These are phyloP conservation scores for Mesorhabditis belari DNA, from an alignment of 2,888 invertebrate species.

Conservation along the genomic window DNA sequence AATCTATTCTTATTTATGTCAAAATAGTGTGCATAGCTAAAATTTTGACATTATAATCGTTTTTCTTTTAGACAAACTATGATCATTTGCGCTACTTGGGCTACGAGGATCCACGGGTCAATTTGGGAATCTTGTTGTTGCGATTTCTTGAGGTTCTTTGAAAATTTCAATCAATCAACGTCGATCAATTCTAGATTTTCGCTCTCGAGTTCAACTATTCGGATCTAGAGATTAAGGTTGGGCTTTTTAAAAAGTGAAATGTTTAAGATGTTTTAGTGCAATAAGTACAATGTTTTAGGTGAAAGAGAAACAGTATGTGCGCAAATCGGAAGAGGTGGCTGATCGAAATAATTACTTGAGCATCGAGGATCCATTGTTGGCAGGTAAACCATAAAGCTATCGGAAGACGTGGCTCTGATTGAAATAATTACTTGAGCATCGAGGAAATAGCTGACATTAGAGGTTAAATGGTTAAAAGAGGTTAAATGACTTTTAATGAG, in stretches of 20 bases:
- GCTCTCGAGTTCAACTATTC: slow-evolving; percentile 87
- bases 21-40: no score
- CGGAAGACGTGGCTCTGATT: no score
- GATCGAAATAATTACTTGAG: slow-evolving; percentile 84
- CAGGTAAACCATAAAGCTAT: no score
- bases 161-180: not conserved
- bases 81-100: not conserved
- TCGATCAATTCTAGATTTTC: slow-evolving; percentile 63
- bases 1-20: no score
- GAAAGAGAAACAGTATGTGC: slow-evolving; percentile 51
- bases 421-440: no score
- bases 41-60: no score
- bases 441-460: no score
- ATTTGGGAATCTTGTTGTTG: not conserved
- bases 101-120: not conserved
- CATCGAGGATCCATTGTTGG: slow-evolving; percentile 90
- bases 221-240: slow-evolving; percentile 62
- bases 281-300: no score
- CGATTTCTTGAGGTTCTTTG: not conserved
- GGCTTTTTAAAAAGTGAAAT: no score
- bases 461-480: no score
- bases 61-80: not conserved
- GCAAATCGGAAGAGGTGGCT: slow-evolving; percentile 53
- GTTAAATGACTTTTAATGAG: no score
- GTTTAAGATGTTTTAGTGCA: no score